Evolutionary conservation across 37 sponge, comb jelly and placozoan genomes (phyloP).

Genomic region (Ephydatia muelleri): DNA sequence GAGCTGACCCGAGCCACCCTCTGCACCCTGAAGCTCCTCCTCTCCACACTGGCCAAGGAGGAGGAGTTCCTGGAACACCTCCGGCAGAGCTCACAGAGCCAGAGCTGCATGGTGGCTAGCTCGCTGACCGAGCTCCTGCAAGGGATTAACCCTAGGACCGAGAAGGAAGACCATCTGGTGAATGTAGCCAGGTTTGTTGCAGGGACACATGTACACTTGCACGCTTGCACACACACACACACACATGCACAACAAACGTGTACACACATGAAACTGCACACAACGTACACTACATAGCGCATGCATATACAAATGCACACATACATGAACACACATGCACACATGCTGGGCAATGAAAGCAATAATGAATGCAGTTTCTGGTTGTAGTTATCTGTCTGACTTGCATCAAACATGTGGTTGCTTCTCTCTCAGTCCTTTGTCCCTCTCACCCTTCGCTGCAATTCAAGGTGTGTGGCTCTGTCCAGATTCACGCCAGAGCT

Average conservation of each 20-base stretch:
- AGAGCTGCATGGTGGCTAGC: conserved; percentile 42
- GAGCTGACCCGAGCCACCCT: conserved; percentile 71
- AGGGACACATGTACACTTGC: too few species aligned
- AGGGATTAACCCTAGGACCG: conserved; percentile 77
- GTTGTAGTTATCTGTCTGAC: too few species aligned
- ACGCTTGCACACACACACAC: too few species aligned
- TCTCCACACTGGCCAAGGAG: conserved; percentile 72
- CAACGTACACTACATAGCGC: too few species aligned
- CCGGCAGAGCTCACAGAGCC: conserved; percentile 19
- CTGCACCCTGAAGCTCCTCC: conserved; percentile 81
- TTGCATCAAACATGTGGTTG: background rate
- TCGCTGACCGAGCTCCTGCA: conserved; percentile 85
- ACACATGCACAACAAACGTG: too few species aligned
- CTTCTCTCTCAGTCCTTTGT: background rate
- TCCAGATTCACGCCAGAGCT: conserved; percentile 68
- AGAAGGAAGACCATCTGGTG: conserved; percentile 76
- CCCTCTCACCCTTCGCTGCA: background rate
- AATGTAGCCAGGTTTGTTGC: conserved; percentile 90
- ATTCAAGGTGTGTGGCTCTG: conserved; percentile 74
- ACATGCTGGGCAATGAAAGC: too few species aligned
- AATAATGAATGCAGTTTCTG: too few species aligned
- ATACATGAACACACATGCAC: too few species aligned
- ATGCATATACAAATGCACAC: too few species aligned
- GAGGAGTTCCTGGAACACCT: conserved; percentile 45
- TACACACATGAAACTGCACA: too few species aligned